Evolutionary conservation across 2,888 invertebrate species (phyloP), one percentile per base, ranked within the genome.

Genomic region (Temnothorax rugatulus): DNA sequence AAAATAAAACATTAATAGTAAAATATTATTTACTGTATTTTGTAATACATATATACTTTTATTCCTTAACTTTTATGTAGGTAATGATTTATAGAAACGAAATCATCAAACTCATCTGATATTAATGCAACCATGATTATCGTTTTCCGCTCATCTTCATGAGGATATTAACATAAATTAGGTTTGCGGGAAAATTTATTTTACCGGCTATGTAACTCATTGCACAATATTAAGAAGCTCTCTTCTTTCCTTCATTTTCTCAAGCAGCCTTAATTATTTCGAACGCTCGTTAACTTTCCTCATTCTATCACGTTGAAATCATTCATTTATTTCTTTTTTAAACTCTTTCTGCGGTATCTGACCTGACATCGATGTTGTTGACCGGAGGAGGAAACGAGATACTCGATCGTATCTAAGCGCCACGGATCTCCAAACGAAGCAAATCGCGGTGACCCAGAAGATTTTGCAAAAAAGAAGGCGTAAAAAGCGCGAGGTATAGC

Each of bases 371-470:
- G 13, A 54, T 57, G 29, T 15, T 54, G 5, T 44, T 38, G 54
- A 54, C 41, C 29, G 29, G 66, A 75, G 47, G 7, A 41, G 69
- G 52, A 68, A 68, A 68, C 29, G 29, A 77, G 29, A 77, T 13
- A 44, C 41, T 68, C 29, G 41, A 77, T 25, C 54, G 68, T 2
- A 29, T 68, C 41, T 25, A 29, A 38, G 50, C 38, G 41, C 34
- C 38, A 52, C 9, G 54, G 41, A 77, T 69, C 29, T 77, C 41
- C 41, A 77, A 77, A 57, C 54, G 54, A 44, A 77, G 71, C 71
- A 77, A 77, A 77, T 69, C 69, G 71, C 44, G 29, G 15, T 77
- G 77, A 69, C 71, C 71, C 69, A 77, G 71, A 77, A 77, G 54
- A 68, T 69, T 77, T 77, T 68, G 25, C 68, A 44, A 41, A 25